Conservation (phyloP, 1,140 invertebrate species). For the Drosophila subpulchrella region DNA sequence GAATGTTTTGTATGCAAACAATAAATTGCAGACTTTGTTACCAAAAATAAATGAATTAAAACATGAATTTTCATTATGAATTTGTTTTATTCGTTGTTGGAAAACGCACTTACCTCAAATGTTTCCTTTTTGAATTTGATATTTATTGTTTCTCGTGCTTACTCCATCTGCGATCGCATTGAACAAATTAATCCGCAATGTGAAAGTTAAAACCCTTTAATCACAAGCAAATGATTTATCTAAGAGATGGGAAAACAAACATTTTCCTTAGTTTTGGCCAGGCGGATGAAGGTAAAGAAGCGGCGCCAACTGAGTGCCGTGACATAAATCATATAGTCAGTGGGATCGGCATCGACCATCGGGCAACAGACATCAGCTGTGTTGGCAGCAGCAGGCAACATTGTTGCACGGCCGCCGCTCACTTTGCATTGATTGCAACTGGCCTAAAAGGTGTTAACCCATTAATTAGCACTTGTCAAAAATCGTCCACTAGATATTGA, state of each 20-base stretch:
- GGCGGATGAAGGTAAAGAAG: conserved; percentile 27
- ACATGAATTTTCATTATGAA: background rate
- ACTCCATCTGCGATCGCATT: background rate
- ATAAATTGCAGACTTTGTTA: conserved; percentile 19
- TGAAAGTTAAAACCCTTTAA: conserved; percentile 28
- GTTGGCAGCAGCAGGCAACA: conserved; percentile 50
- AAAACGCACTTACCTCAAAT: background rate
- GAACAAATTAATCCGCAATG: conserved; percentile 24
- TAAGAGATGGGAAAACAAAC: conserved; percentile 41
- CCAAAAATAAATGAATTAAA: conserved; percentile 1
- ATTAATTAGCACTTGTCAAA: conserved; percentile 11
- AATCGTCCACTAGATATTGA: background rate
- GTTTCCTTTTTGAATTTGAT: background rate
- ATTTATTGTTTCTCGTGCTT: background rate
- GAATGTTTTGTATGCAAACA: conserved; percentile 20
- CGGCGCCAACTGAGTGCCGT: conserved; percentile 56
- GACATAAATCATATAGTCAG: conserved; percentile 66
- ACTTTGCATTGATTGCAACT: conserved; percentile 51
- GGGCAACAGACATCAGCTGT: conserved; percentile 49
- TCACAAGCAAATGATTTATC: conserved; percentile 49
- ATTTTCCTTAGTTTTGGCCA: conserved; percentile 32
- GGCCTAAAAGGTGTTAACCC: conserved; percentile 25
- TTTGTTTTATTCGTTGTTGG: background rate
- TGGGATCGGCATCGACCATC: conserved; percentile 36
- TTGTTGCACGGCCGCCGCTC: conserved; percentile 61